Conservation (phyloP, 2,113 vertebrate species). For the Grallaria varia region DNA sequence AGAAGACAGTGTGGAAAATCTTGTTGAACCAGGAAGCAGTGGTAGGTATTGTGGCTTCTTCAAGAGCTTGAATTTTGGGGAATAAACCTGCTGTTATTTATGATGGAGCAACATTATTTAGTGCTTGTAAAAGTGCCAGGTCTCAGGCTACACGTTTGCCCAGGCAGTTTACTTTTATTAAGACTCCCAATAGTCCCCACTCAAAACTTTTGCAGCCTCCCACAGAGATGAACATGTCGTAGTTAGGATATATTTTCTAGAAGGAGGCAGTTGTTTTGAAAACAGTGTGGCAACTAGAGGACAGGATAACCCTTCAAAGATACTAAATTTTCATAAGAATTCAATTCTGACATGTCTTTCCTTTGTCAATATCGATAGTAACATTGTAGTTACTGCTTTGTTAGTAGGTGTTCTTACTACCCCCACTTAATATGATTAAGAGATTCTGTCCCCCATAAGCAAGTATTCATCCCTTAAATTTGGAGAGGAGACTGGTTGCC, state of each 20-base stretch:
- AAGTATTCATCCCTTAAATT: neutral
- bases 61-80: neutral
- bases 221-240: neutral
- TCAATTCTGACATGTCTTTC: neutral
- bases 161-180: too few species aligned
- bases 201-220: too few species aligned
- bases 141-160: too few species aligned
- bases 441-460: neutral
- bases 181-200: too few species aligned
- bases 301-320: neutral
- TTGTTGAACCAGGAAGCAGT: constrained; percentile 26
- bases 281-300: neutral
- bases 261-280: neutral
- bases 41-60: constrained; percentile 22
- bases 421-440: neutral
- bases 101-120: neutral
- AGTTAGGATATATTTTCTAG: neutral
- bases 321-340: neutral
- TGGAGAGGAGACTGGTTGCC: neutral
- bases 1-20: constrained; percentile 58
- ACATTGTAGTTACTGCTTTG: neutral
- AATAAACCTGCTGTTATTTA: neutral
- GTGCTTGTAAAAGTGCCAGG: neutral
- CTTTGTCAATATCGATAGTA: neutral
- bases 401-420: neutral